Conservation (phyloP, 2,888 invertebrate species). For the Aporophyla nigra region DNA sequence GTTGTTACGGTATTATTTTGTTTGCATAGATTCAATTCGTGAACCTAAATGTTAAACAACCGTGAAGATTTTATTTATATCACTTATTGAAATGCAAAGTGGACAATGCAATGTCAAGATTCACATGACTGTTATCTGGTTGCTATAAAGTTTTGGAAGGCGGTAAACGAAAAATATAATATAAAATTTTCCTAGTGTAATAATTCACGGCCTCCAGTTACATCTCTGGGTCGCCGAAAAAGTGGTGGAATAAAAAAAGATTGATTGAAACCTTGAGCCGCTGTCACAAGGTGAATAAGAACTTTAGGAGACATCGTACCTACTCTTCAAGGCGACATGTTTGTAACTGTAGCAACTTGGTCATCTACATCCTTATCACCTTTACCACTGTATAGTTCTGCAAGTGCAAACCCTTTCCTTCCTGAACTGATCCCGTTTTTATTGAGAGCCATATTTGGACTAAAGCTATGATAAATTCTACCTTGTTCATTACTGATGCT, state of each 20-base stretch:
- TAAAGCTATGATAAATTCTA: constrained; percentile 24
- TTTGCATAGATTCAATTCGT: constrained; percentile 70
- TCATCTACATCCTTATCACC: constrained; percentile 35
- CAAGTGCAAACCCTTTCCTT: constrained; percentile 37
- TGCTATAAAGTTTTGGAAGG: constrained; percentile 22
- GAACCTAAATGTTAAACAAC: constrained; percentile 68
- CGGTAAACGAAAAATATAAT: constrained; percentile 38
- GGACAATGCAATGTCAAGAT: constrained; percentile 25
- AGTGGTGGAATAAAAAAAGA: constrained; percentile 70
- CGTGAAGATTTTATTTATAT: constrained; percentile 67
- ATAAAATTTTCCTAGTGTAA: constrained; percentile 57
- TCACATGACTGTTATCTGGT: constrained; percentile 30
- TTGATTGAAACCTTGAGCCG: constrained; percentile 74
- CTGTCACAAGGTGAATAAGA: constrained; percentile 73
- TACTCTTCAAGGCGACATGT: constrained; percentile 72
- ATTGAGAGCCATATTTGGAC: constrained; percentile 20
- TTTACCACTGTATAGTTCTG: constrained; percentile 6
- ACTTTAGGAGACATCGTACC: constrained; percentile 72
- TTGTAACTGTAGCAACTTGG: constrained; percentile 35
- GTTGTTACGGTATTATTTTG: constrained; percentile 77
- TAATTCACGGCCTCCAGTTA: constrained; percentile 58
- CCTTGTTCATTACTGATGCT: constrained; percentile 39
- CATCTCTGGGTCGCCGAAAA: constrained; percentile 70
- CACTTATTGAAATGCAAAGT: constrained; percentile 24
- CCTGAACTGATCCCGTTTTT: constrained; percentile 47